Evolutionary conservation across 2,797 vertebrate species (phyloP), one percentile per base, ranked within the genome.

Genomic region (Odontamblyopus rebecca): DNA sequence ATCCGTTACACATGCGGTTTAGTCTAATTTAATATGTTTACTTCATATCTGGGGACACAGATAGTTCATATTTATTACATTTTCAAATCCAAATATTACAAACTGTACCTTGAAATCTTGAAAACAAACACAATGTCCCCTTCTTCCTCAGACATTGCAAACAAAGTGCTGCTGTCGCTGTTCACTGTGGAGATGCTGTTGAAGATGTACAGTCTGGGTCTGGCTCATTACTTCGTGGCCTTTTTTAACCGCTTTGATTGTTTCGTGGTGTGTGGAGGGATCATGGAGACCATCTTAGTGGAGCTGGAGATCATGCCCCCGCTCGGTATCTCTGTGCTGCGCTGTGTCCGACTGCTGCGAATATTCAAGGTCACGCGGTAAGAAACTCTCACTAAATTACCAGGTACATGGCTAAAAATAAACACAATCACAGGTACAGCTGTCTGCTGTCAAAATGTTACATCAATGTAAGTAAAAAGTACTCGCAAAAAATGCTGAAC

Each of bases 181-280:
- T 98, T 98, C 87, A 97, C 95, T 0, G 76, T 95, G 88, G 96
- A 97, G 93, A 98, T 98, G 97, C 77, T 97, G 75, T 77, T 98
- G 82, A 98, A 98, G 91, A 80, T 98, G 73, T 98, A 98, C 71
- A 95, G 95, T 69, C 85, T 98, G 73, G 96, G 96, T 0, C 82
- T 94, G 79, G 89, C 87, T 54, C 89, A 91, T 15, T 99, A 99
- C 86, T 99, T 98, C 29, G 95, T 97, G 76, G 98, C 97, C 12
- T 96, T 99, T 80, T 99, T 99, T 77, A 99, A 99, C 89, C 97
- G 97, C 60, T 99, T 99, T 62, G 97, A 99, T 89, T 99, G 97
- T 87, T 99, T 99, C 29, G 97, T 99, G 94, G 97, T 99, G 75
- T 99, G 97, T 26, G 96, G 96, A 0, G 97, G 97, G 71, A 98